phyloP scores from a whole-genome alignment of 2,888 invertebrate genomes.

The Cistogaster globosa region DNA sequence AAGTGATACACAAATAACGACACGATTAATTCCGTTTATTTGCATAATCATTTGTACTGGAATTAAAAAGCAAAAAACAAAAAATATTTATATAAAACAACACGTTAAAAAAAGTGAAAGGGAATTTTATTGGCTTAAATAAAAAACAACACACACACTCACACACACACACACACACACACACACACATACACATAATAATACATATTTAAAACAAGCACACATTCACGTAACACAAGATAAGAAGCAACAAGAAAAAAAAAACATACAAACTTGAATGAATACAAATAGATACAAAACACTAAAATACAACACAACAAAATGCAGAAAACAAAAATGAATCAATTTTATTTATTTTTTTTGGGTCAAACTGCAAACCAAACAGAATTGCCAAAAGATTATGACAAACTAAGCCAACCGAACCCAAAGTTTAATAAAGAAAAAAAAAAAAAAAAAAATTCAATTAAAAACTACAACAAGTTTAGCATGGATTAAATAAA shows the following conservation, averaged over 20 bases:
- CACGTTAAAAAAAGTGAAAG: conserved; percentile 69
- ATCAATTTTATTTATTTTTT: conserved; percentile 22
- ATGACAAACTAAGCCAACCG: conserved; percentile 44
- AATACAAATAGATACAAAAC: conserved; percentile 52
- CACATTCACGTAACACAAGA: conserved; percentile 32
- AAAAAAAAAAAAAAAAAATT: conserved; percentile 26
- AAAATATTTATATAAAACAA: conserved; percentile 39
- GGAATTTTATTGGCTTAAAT: conserved; percentile 53
- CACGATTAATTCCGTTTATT: conserved; percentile 39
- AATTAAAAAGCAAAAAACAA: conserved; percentile 51
- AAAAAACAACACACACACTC: background rate
- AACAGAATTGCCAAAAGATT: conserved; percentile 60
- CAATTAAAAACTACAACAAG: conserved; percentile 53
- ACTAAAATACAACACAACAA: conserved; percentile 14
- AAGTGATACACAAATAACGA: conserved; percentile 28
- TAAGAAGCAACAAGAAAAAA: conserved; percentile 38
- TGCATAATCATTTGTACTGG: conserved; percentile 66
- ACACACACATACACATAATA: too few relatives aligned
- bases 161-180: background rate
- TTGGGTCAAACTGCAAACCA: conserved; percentile 61
- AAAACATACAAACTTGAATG: conserved; percentile 17
- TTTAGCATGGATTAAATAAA: conserved; percentile 47
- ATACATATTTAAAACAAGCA: too few relatives aligned
- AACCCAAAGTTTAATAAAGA: conserved; percentile 30
- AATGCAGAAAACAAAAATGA: conserved; percentile 36